These are phyloP conservation scores for Vimba vimba DNA, from an alignment of 2,113 vertebrate genomes.

Conservation along the genomic window DNA sequence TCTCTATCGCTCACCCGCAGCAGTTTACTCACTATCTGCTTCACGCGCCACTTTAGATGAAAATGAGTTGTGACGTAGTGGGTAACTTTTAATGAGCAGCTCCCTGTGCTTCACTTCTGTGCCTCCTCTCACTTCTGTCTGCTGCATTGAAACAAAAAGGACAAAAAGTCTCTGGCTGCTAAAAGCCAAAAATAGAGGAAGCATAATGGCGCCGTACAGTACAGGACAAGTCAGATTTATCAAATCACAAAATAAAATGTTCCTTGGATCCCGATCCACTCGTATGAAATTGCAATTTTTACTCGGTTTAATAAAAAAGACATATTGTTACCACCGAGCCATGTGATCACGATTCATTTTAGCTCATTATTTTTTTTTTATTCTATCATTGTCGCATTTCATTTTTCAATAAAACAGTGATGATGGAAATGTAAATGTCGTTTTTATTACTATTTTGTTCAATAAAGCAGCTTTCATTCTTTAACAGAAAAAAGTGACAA, in stretches of 20 bases:
- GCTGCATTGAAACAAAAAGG: background rate
- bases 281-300: background rate
- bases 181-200: background rate
- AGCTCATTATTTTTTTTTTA: background rate
- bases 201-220: background rate
- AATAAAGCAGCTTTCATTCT: background rate
- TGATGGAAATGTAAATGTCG: background rate
- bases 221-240: background rate
- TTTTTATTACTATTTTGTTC: background rate
- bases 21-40: background rate
- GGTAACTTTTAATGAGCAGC: background rate
- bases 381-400: background rate
- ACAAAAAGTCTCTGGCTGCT: background rate
- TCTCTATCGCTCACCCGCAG: background rate
- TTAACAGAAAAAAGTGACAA: slow-evolving; percentile 1
- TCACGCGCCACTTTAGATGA: background rate
- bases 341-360: background rate
- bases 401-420: background rate
- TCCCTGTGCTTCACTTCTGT: background rate
- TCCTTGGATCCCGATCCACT: background rate
- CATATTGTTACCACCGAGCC: too few species aligned
- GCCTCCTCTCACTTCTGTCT: background rate
- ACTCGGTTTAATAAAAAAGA: background rate
- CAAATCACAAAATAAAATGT: background rate
- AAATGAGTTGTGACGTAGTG: background rate